Base-by-base conservation (phyloP, 2,797 vertebrate species). In the Alauda arvensis region DNA sequence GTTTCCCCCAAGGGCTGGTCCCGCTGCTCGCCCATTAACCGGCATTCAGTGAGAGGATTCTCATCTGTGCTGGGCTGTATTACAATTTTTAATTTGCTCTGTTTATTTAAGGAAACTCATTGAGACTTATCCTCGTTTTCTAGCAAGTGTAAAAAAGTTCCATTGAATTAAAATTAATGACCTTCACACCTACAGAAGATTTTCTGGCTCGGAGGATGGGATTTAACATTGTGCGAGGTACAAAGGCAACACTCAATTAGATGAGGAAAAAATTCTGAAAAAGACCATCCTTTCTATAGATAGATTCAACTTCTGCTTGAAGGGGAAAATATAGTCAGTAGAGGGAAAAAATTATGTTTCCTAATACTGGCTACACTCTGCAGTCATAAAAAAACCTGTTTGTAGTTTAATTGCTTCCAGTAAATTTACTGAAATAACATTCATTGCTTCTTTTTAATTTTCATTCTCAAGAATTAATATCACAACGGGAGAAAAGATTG, bases 161-260 rank as follows among this genome's bases (percentile, higher is more conserved):
- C 29, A 43, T 89, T 96, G 96, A 97, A 97, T 96, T 96, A 96
- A 96, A 97, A 96, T 95, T 96, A 96, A 97, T 94, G 92, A 95
- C 88, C 93, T 96, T 96, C 91, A 85, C 31, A 85, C 60, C 85
- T 67, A 75, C 66, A 70, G 93, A 95, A 96, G 83, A 92, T 93
- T 95, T 91, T 43, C 92, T 57, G 91, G 91, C 93, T 92, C 87
- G 53, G 87, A 95, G 59, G 85, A 93, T 76, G 66, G 89, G 87
- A 93, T 88, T 94, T 90, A 95, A 94, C 79, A 85, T 48, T 15
- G 62, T 70, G 62, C 51, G 72, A 83, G 93, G 93, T 21, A 92
- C 83, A 92, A 90, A 92, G 72, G 39, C 67, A 84, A 75, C 21
- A n/a, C 42, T 77, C 82, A 48, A 43, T 83, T 87, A 91, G 67